These are phyloP conservation scores for Aphis gossypii DNA, from an alignment of 1,140 invertebrate genomes.

Conservation along the genomic window DNA sequence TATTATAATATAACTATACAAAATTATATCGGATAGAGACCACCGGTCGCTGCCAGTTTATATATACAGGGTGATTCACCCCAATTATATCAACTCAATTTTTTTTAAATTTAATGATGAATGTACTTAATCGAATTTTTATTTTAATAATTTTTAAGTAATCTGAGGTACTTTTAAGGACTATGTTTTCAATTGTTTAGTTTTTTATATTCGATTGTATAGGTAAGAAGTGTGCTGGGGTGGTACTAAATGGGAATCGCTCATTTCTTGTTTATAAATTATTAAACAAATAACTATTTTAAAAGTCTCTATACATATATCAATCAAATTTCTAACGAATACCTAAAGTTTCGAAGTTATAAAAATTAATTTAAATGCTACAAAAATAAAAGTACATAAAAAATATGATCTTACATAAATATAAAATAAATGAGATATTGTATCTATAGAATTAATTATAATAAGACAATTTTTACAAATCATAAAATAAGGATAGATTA, in stretches of 20 bases:
- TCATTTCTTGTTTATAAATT: background rate
- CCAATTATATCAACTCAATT: background rate
- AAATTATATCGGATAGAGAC: background rate
- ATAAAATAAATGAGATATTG: no score
- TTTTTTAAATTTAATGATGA: background rate
- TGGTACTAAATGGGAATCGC: background rate
- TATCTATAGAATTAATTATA: no score
- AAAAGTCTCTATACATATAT: background rate
- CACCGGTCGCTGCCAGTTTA: background rate
- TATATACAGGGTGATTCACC: background rate
- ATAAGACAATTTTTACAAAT: no score
- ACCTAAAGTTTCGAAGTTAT: background rate
- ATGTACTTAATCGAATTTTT: background rate
- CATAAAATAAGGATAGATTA: no score
- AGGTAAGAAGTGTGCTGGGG: no score
- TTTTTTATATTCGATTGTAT: background rate
- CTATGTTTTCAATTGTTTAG: background rate
- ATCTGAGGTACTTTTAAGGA: background rate
- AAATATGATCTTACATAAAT: no score
- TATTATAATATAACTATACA: background rate
- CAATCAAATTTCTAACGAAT: background rate
- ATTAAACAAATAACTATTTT: background rate
- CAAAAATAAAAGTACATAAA: background rate
- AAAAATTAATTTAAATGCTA: background rate
- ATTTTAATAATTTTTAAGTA: background rate